Percentiles rank a stretch among this genome's conserved stretches.
Conservation (phyloP, 2,113 vertebrate species). For the Microcebus jonahi region DNA sequence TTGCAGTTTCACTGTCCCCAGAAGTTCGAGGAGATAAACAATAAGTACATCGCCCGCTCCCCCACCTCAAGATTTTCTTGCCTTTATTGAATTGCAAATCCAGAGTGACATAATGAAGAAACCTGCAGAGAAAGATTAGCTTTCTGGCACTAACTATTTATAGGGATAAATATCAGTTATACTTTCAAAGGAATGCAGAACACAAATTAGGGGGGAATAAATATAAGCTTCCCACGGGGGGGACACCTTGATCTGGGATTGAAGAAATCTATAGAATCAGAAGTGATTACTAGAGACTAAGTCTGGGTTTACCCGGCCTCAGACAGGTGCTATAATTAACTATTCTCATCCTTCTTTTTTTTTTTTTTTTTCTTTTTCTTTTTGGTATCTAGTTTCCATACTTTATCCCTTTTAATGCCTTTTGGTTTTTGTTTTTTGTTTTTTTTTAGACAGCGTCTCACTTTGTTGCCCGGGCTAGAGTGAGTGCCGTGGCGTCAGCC, state of each 20-base stretch:
- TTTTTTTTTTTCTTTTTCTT: background rate
- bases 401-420: background rate
- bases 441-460: too few species aligned
- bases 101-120: constrained; percentile 34
- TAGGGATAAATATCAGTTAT: constrained; percentile 41
- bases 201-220: constrained; percentile 21
- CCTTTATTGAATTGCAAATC: constrained; percentile 62
- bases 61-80: background rate
- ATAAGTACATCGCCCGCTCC: background rate
- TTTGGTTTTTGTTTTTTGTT: too few species aligned
- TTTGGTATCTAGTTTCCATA: background rate
- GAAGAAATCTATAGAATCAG: constrained; percentile 72
- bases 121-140: constrained; percentile 41
- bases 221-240: constrained; percentile 47
- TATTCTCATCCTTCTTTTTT: background rate
- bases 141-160: constrained; percentile 59
- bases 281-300: constrained; percentile 77
- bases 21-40: constrained; percentile 6
- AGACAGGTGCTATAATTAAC: constrained; percentile 69
- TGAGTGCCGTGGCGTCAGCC: too few species aligned
- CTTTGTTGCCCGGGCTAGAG: too few species aligned
- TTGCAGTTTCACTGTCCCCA: background rate
- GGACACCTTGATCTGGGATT: constrained; percentile 66
- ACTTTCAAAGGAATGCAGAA: constrained; percentile 42
- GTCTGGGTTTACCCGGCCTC: constrained; percentile 69